Evolutionary conservation across 2,113 vertebrate species (phyloP), one percentile per base, ranked within the genome.

Genomic region (Poeciliopsis prolifica): DNA sequence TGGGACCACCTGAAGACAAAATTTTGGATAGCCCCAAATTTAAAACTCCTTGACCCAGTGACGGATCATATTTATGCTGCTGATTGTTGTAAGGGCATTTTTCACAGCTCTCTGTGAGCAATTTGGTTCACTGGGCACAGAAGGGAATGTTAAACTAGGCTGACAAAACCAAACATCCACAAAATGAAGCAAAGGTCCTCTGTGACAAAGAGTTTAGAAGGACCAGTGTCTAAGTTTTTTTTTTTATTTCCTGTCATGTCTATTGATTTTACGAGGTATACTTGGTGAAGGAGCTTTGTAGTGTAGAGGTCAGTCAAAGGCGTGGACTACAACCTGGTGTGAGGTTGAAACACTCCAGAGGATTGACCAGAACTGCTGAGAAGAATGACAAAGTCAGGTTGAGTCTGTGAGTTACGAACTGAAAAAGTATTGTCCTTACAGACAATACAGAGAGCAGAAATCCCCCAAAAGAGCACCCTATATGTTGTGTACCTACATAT

Each of bases 241-340:
- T 14, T 42, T 37, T 37, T 11, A 11, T 12, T 80, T 13, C 72
- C 75, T 54, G 22, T 26, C 10, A 58, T 37, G 12, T 26, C 68
- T 78, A 92, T 92, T 75, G 91, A 93, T 91, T 89, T 88, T 68
- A 65, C 54, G 72, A 51, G 54, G 65, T 65, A 73, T 30, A 63
- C 28, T 63, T 29, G 12, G 63, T 67, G 67, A 63, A 78, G 71
- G 60, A 62, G 68, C 77, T 88, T 79, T 88, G 82, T 81, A 69
- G 80, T 42, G 19, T 79, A 68, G 77, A 88, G 89, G 87, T 68
- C 88, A 81, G 74, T 85, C 77, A 87, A 88, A 92, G 86, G 70
- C 82, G 26, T 65, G 69, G 64, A 68, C 70, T 37, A 79, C 82
- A 83, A 54, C 35, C 44, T 71, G 37, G 51, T 26, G 69, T 64